Evolutionary conservation across 2,888 invertebrate species (phyloP).

Genomic region (Aleiodes alternator): DNA sequence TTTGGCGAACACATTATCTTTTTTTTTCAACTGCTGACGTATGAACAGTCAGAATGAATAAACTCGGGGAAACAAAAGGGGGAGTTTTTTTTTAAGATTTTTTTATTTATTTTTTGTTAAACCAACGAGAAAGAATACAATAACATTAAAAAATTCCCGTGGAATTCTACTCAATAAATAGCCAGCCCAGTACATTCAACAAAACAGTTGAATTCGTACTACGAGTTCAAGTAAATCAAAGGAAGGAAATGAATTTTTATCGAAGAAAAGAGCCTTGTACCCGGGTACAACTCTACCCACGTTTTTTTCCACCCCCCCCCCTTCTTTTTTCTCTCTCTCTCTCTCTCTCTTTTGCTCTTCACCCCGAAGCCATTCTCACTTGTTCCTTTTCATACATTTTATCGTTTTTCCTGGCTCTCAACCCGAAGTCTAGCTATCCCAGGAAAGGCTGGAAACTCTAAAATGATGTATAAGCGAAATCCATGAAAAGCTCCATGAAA

Average conservation of each 20-base stretch:
- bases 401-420: constrained; percentile 26
- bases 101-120: background rate
- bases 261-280: constrained; percentile 58
- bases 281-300: constrained; percentile 22
- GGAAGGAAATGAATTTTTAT: constrained; percentile 70
- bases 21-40: no score
- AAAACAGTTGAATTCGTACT: constrained; percentile 66
- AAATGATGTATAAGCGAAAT: constrained; percentile 56
- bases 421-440: constrained; percentile 23
- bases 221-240: constrained; percentile 67
- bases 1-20: no score
- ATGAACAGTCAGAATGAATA: no score
- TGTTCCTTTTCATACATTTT: constrained; percentile 42
- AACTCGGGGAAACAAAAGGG: no score
- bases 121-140: constrained; percentile 38
- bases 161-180: constrained; percentile 59
- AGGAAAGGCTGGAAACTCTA: constrained; percentile 47
- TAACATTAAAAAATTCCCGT: constrained; percentile 22
- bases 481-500: constrained; percentile 62
- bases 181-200: constrained; percentile 60
- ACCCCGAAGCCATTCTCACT: constrained; percentile 29
- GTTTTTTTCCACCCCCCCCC: constrained; percentile 8
- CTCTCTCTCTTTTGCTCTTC: background rate
- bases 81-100: no score
- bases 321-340: background rate